phyloP scores from a whole-genome alignment of 2,888 invertebrate species.

The Microplitis manilae region DNA sequence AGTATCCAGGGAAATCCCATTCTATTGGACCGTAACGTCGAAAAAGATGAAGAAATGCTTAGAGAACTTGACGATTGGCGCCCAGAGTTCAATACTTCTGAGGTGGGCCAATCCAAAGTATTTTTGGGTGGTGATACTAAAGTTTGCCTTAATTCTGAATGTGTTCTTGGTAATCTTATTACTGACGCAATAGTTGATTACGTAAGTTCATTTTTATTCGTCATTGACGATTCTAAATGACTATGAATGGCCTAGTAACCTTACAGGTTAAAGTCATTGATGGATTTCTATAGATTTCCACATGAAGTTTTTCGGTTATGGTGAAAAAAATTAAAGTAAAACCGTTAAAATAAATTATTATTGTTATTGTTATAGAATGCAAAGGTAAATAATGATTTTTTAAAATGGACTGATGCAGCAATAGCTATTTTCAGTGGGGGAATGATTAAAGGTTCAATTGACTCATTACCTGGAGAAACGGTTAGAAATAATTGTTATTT shows the following conservation, averaged over 20 bases:
- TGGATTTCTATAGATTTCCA: no score
- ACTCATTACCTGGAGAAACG: no score
- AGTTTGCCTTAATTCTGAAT: conserved; percentile 81
- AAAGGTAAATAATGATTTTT: conserved; percentile 60
- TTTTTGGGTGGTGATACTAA: conserved; percentile 77
- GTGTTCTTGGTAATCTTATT: conserved; percentile 88
- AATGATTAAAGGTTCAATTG: conserved; percentile 81
- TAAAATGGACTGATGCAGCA: conserved; percentile 84
- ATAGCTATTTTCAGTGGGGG: conserved; percentile 86
- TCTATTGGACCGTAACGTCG: conserved; percentile 78
- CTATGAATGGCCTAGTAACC: conserved; percentile 59
- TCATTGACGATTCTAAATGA: conserved; percentile 56
- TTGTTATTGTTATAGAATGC: conserved; percentile 58
- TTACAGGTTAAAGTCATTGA: background rate
- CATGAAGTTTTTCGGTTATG: background rate
- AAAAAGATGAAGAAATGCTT: conserved; percentile 77
- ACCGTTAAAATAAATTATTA: background rate
- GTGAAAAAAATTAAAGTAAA: background rate
- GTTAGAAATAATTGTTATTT: no score
- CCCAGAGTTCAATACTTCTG: conserved; percentile 73
- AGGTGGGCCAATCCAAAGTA: conserved; percentile 81
- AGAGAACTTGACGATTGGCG: conserved; percentile 77
- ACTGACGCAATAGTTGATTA: conserved; percentile 83
- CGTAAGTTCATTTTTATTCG: conserved; percentile 61
- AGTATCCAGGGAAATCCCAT: conserved; percentile 83